Evolutionary conservation across 2,797 vertebrate genomes (phyloP).

Genomic region (Steatocranus sp.): DNA sequence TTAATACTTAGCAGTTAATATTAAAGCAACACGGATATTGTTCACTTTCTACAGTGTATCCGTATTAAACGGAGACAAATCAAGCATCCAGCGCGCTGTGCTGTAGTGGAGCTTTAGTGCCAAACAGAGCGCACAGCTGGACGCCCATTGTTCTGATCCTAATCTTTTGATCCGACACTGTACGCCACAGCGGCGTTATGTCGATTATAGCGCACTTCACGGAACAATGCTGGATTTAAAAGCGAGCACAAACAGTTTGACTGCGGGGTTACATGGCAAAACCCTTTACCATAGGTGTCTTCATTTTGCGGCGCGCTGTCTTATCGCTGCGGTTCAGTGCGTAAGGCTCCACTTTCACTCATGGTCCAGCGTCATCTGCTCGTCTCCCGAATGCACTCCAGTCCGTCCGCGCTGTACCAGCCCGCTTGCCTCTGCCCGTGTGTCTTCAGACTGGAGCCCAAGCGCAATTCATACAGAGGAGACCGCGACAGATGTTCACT

Average conservation of each 20-base stretch:
- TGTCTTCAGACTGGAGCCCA: slow-evolving; percentile 48
- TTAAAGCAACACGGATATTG: background rate
- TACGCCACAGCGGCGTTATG: background rate
- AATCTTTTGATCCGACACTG: slow-evolving; percentile 55
- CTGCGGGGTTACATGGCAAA: slow-evolving; percentile 8
- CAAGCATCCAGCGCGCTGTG: background rate
- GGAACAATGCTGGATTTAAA: slow-evolving; percentile 20
- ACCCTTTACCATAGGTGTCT: slow-evolving; percentile 89
- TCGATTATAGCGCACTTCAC: slow-evolving; percentile 6
- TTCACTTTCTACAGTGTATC: background rate
- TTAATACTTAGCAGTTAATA: background rate
- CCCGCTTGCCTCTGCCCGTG: slow-evolving; percentile 53
- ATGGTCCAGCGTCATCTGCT: slow-evolving; percentile 41
- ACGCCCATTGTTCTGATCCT: slow-evolving; percentile 45
- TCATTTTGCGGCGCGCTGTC: slow-evolving; percentile 84
- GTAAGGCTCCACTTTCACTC: slow-evolving; percentile 74
- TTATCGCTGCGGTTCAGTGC: slow-evolving; percentile 70
- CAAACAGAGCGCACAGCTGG: slow-evolving; percentile 53
- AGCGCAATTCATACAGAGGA: slow-evolving; percentile 54
- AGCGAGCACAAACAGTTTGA: slow-evolving; percentile 6
- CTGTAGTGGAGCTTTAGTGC: slow-evolving; percentile 13
- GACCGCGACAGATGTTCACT: slow-evolving; percentile 70
- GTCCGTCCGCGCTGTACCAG: slow-evolving; percentile 46
- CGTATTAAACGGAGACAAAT: background rate
- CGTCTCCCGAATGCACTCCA: slow-evolving; percentile 14